phyloP scores from a whole-genome alignment of 2,113 vertebrate species.

The Camelus dromedarius region DNA sequence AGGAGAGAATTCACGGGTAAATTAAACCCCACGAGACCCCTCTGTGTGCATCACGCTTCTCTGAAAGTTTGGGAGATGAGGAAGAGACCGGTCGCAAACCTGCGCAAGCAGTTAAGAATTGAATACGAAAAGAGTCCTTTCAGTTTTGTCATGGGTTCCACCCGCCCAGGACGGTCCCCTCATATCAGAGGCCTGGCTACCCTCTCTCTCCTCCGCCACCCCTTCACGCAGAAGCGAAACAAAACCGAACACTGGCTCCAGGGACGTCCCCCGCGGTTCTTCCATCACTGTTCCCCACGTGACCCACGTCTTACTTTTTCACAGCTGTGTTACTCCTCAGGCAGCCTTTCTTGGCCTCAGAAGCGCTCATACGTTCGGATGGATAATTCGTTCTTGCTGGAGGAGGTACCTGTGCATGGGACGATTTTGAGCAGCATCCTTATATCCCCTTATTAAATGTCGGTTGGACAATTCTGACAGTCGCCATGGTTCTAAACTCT shows the following conservation, averaged over 20 bases:
- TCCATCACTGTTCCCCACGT: fast-evolving
- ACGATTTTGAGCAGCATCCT: background rate
- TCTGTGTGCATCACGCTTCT: background rate
- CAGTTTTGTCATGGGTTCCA: too few species aligned
- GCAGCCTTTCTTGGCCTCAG: background rate
- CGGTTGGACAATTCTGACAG: background rate
- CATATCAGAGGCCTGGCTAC: background rate
- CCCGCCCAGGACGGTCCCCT: fast-evolving
- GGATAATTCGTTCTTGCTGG: too few species aligned
- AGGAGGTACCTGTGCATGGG: too few species aligned
- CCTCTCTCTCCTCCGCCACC: background rate
- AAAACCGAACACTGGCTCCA: background rate
- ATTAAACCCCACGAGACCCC: background rate
- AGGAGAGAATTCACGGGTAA: fast-evolving
- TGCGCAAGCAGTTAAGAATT: background rate
- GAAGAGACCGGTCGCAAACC: background rate
- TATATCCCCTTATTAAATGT: fast-evolving
- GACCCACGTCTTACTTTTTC: fast-evolving
- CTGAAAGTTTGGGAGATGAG: background rate
- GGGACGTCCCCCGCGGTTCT: fast-evolving
- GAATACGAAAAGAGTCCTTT: background rate
- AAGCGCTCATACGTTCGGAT: too few species aligned
- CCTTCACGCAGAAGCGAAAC: background rate
- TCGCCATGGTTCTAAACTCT: background rate
- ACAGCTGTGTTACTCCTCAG: fast-evolving